These are phyloP conservation scores for Sylvilagus floridanus DNA, from an alignment of 2,797 vertebrate genomes.

Conservation along the genomic window DNA sequence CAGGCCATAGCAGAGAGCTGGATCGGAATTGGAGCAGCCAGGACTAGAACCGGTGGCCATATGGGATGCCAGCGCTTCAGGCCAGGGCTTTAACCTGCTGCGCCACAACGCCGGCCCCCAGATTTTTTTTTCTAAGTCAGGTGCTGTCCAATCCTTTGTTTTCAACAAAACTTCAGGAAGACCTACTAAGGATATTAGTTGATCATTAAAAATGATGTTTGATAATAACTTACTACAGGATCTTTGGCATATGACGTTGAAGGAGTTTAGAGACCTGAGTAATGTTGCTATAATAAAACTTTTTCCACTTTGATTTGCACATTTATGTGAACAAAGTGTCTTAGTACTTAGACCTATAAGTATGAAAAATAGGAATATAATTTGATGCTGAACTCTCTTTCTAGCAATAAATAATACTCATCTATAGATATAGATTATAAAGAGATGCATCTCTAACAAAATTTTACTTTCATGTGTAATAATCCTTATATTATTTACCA, in stretches of 20 bases:
- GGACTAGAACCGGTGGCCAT: no score
- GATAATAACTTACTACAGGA: constrained; percentile 9
- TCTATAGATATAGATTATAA: constrained; percentile 20
- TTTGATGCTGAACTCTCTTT: constrained; percentile 50
- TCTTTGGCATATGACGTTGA: background rate
- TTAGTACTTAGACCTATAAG: constrained; percentile 16
- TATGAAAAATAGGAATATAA: constrained; percentile 45
- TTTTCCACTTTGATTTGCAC: constrained; percentile 43
- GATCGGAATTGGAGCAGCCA: no score
- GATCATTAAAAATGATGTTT: constrained; percentile 56
- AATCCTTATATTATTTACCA: constrained; percentile 34
- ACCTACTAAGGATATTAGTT: constrained; percentile 4
- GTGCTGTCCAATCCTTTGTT: constrained; percentile 5
- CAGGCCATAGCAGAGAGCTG: no score
- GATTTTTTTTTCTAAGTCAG: background rate
- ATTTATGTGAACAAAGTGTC: constrained; percentile 35
- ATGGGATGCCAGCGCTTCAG: no score
- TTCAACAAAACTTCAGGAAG: constrained; percentile 50
- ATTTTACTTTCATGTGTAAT: constrained; percentile 52
- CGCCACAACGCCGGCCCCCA: no score
- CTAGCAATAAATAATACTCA: constrained; percentile 52
- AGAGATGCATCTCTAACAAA: constrained; percentile 17
- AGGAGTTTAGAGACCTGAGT: constrained; percentile 1
- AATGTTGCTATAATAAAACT: constrained; percentile 42
- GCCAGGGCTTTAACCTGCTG: no score